Base-by-base conservation (phyloP, 2,888 invertebrate genomes). In the Leptura quadrifasciata region DNA sequence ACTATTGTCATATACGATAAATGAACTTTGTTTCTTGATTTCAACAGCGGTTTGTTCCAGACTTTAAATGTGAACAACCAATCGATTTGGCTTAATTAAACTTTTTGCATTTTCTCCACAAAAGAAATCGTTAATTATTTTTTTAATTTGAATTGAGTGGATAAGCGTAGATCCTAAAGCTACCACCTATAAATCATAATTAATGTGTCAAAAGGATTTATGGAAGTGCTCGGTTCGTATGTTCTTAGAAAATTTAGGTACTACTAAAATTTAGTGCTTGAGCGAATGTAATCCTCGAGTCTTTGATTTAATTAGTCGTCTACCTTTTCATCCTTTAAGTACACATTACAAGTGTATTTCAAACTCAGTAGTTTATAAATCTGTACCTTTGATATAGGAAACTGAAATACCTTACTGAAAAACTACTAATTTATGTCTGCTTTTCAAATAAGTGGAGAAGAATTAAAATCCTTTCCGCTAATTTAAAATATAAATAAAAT, bases 1-100 rank as follows among this genome's bases (percentile, higher is more conserved):
- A 39, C 63, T 63, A 35, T 63, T 63, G 63, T 63, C 63, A 63
- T 63, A 63, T 39, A 63, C 63, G 39, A 63, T 63, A 39, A 63
- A 63, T 63, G 63, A 63, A 63, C 63, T 63, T 63, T 20, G 31
- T 63, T 35, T 18, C 63, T 10, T 17, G 39, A 63, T 63, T 35
- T 27, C 63, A 17, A 20, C 63, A 17, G 31, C 60, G 31, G 24
- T 60, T 60, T 27, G n/a, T 60, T 60, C 8, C 17, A 35, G 18
- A 18, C 39, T 39, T 35, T 35, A 39, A 63, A 39, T 39, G 12
- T 18, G 17, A 18, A 35, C 31, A 61, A 17, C n/a, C 27, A 15
- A 63, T 18, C 63, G 39, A 63, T 63, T 63, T 20, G 35, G 35
- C 35, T 35, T 18, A 17, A 39, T 17, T 27, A 27, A 63, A 63